These are phyloP conservation scores for Tubulanus polymorphus DNA, from an alignment of 2,888 invertebrate genomes.

Conservation along the genomic window DNA sequence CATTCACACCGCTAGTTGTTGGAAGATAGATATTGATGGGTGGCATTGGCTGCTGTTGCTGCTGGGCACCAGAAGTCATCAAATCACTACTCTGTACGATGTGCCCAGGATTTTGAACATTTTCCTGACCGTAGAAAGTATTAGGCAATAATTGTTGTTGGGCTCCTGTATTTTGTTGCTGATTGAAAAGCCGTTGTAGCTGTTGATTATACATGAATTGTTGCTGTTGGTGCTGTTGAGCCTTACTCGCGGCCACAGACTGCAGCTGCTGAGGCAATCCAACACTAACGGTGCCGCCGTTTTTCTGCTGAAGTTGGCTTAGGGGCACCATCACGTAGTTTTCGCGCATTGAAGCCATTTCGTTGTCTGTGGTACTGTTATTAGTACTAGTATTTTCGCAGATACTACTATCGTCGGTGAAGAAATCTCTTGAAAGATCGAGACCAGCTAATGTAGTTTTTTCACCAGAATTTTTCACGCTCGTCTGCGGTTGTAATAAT, in stretches of 20 bases:
- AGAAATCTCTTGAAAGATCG: background rate
- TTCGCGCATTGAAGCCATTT: background rate
- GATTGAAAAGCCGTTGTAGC: background rate
- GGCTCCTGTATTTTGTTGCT: background rate
- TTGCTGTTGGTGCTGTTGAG: background rate
- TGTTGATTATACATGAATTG: background rate
- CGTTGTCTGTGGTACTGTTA: background rate
- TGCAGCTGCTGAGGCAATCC: background rate
- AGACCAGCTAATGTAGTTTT: background rate
- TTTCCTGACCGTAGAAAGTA: background rate
- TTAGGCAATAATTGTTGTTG: background rate
- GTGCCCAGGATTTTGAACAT: background rate
- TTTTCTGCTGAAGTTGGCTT: background rate
- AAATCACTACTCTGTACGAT: background rate
- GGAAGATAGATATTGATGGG: background rate
- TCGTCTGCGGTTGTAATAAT: background rate
- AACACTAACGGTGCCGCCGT: background rate
- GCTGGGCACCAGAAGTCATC: background rate
- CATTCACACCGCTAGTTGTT: background rate
- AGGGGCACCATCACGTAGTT: conserved; percentile 1
- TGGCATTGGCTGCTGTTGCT: background rate
- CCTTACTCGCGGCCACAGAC: background rate
- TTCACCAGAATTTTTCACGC: background rate
- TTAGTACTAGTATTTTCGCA: too few species aligned
- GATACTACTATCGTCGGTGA: background rate